phyloP scores from a whole-genome alignment of 2,888 invertebrate species.

The Luperina nickerlii region DNA sequence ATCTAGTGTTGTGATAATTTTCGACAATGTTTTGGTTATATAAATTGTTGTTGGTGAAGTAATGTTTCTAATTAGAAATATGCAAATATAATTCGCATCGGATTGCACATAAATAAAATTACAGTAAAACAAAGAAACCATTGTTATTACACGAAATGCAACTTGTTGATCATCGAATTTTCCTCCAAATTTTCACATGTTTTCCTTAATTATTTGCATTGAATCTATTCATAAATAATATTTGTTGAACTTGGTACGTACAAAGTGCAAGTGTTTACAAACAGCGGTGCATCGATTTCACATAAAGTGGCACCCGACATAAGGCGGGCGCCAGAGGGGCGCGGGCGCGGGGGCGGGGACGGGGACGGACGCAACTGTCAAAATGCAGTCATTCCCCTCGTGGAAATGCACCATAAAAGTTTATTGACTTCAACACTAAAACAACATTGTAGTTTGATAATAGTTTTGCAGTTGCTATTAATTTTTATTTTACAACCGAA shows the following conservation, averaged over 20 bases:
- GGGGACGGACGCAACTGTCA: constrained; percentile 51
- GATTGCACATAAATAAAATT: background rate
- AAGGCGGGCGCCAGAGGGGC: constrained; percentile 52
- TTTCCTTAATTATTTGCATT: background rate
- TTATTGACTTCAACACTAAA: constrained; percentile 9
- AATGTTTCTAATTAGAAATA: constrained; percentile 8
- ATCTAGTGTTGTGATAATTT: constrained; percentile 32
- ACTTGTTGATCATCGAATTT: constrained; percentile 70
- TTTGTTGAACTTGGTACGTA: constrained; percentile 44
- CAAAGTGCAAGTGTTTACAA: constrained; percentile 87
- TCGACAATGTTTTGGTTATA: constrained; percentile 6
- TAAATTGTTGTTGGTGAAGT: background rate
- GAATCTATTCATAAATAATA: constrained; percentile 32
- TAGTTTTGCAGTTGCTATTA: background rate
- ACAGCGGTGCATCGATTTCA: constrained; percentile 89
- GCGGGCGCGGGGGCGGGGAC: constrained; percentile 61
- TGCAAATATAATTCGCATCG: background rate
- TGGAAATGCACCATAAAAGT: constrained; percentile 23
- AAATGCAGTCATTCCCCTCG: constrained; percentile 35
- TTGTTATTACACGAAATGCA: constrained; percentile 60
- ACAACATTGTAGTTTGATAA: background rate
- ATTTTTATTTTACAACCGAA: background rate
- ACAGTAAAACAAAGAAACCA: background rate
- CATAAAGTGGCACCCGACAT: constrained; percentile 82
- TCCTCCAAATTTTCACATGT: background rate